Percentiles rank a stretch among this genome's conserved stretches.
Conservation (phyloP, 2,888 invertebrate species). For the Punctoribates punctum region DNA sequence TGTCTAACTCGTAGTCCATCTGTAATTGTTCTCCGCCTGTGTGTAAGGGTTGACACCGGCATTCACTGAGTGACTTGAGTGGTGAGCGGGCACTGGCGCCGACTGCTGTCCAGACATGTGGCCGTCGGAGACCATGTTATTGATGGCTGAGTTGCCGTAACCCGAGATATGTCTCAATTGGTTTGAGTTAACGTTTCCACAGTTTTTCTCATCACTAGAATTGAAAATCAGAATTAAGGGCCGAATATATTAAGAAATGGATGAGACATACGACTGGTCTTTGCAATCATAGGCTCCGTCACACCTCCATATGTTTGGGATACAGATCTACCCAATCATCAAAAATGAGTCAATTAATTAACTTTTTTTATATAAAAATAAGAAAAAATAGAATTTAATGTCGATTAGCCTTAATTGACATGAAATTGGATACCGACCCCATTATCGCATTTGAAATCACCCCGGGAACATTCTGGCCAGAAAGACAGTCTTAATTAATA, state of each 20-base stretch:
- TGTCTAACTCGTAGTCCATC: not conserved
- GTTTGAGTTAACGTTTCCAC: conserved; percentile 17
- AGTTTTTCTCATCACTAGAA: conserved; percentile 38
- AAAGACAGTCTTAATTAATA: not conserved
- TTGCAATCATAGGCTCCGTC: conserved; percentile 45
- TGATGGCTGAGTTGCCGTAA: not conserved
- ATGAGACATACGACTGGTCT: conserved; percentile 37
- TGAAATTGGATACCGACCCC: conserved; percentile 39
- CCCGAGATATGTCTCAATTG: conserved; percentile 12
- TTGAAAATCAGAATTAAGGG: not conserved
- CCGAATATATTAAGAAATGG: not conserved
- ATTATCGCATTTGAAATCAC: conserved; percentile 46
- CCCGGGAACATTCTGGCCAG: conserved; percentile 44
- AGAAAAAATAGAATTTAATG: not conserved
- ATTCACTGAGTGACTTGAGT: not conserved
- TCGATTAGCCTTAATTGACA: not conserved
- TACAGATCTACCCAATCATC: conserved; percentile 29
- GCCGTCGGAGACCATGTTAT: not conserved
- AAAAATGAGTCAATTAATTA: not conserved
- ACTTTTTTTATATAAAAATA: not conserved
- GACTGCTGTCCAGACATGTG: not conserved
- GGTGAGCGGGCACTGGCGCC: not conserved
- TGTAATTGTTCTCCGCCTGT: not conserved
- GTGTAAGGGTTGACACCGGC: not conserved
- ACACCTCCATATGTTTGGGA: conserved; percentile 45